phyloP scores from a whole-genome alignment of 2,113 vertebrate genomes.

The Steatornis caripensis region DNA sequence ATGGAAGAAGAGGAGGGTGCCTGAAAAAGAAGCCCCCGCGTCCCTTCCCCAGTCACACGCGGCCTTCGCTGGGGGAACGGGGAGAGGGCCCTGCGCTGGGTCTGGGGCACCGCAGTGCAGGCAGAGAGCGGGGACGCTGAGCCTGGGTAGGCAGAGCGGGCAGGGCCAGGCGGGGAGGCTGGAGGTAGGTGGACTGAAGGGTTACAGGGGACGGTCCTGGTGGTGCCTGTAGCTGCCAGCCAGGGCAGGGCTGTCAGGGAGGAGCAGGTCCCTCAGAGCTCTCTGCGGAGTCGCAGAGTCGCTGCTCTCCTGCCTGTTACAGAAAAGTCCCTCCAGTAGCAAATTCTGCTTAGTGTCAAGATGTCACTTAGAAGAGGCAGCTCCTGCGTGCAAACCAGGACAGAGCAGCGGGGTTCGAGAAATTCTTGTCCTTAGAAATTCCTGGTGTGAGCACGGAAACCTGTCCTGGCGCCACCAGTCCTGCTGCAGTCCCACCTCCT shows the following conservation, averaged over 20 bases:
- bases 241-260: not conserved
- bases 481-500: not conserved
- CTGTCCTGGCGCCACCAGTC: not conserved
- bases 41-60: rapidly evolving
- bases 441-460: rapidly evolving
- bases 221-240: not conserved
- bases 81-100: not conserved
- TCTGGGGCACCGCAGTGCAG: not conserved
- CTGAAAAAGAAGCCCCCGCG: not conserved
- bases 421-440: not conserved
- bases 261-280: not conserved
- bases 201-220: not conserved
- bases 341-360: not conserved
- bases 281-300: not conserved
- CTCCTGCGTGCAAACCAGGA: not conserved
- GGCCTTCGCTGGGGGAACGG: not conserved
- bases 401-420: rapidly evolving
- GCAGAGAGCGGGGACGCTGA: not conserved
- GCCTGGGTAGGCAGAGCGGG: not conserved
- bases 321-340: constrained; percentile 9
- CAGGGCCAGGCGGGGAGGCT: not conserved
- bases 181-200: not conserved
- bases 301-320: not conserved
- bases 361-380: not conserved
- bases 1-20: not conserved